A percentile compares a stretch with the other conserved stretches of the same genome.
Evolutionary conservation across 2,888 invertebrate genomes (phyloP).

Genomic region (Crossocerus cetratus): DNA sequence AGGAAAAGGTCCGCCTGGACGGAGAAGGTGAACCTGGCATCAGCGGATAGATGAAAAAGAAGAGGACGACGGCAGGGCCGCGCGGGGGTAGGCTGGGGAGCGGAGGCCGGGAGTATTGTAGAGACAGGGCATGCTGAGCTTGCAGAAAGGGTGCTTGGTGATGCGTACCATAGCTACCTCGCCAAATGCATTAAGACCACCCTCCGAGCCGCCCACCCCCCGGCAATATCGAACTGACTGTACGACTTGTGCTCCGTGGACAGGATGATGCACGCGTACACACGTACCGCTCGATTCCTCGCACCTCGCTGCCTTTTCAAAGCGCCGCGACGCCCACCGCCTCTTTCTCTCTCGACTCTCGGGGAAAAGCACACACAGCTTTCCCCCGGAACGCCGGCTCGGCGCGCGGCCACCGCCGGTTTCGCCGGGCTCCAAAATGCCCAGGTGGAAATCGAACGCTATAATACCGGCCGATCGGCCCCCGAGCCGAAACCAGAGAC

Average conservation of each 20-base stretch:
- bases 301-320: slow-evolving; percentile 30
- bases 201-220: slow-evolving; percentile 51
- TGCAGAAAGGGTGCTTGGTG: slow-evolving; percentile 76
- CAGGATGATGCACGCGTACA: slow-evolving; percentile 33
- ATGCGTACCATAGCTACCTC: slow-evolving; percentile 73
- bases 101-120: slow-evolving; percentile 21
- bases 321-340: not conserved
- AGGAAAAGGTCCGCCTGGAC: not conserved
- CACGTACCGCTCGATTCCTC: slow-evolving; percentile 27
- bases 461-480: too few species aligned
- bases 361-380: too few species aligned
- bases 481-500: too few species aligned
- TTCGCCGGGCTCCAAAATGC: too few species aligned
- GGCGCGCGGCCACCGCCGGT: too few species aligned
- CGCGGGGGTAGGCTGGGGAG: slow-evolving; percentile 23
- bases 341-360: too few species aligned
- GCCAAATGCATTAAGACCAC: slow-evolving; percentile 75
- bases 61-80: slow-evolving; percentile 36
- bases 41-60: slow-evolving; percentile 11
- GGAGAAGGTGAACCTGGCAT: slow-evolving; percentile 16
- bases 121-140: slow-evolving; percentile 71
- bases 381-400: too few species aligned
- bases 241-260: slow-evolving; percentile 29
- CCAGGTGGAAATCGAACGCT: too few species aligned
- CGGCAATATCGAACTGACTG: slow-evolving; percentile 68